Percentiles rank a stretch among this genome's conserved stretches.
Conservation (phyloP, 2,113 vertebrate genomes). For the Hoplias malabaricus region DNA sequence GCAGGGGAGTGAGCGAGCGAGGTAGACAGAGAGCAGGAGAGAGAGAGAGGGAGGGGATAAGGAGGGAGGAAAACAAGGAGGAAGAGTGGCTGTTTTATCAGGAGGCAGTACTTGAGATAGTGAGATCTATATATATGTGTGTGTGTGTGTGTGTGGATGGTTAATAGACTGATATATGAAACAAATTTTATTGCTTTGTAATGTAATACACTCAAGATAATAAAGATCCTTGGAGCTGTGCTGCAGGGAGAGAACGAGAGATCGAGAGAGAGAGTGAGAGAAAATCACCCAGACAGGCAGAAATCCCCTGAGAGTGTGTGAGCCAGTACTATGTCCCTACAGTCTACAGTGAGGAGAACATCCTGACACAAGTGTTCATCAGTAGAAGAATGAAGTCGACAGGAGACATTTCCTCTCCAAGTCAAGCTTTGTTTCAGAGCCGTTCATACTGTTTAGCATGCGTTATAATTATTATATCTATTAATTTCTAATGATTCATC, state of each 20-base stretch:
- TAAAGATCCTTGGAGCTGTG: no score
- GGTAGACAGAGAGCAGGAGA: constrained; percentile 22
- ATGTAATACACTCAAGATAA: no score
- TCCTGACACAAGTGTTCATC: not conserved
- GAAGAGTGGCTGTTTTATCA: not conserved
- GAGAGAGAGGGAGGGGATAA: constrained; percentile 26
- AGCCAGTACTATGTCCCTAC: not conserved
- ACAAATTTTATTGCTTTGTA: no score
- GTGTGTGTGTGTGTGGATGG: no score
- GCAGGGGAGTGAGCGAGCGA: constrained; percentile 14
- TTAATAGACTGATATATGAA: no score
- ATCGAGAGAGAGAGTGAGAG: not conserved
- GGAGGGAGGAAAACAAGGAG: constrained; percentile 21
- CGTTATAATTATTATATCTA: no score
- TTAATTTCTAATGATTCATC: no score
- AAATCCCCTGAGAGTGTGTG: not conserved
- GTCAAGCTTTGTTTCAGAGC: no score
- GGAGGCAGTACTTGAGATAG: constrained; percentile 13
- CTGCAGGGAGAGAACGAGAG: constrained; percentile 16
- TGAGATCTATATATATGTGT: no score
- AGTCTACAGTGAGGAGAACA: not conserved
- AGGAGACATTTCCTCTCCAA: not conserved
- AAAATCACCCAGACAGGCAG: not conserved
- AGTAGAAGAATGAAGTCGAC: not conserved
- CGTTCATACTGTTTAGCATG: no score